Evolutionary conservation across 2,888 invertebrate genomes (phyloP).

Genomic region (Tenthredo scrophulariae): DNA sequence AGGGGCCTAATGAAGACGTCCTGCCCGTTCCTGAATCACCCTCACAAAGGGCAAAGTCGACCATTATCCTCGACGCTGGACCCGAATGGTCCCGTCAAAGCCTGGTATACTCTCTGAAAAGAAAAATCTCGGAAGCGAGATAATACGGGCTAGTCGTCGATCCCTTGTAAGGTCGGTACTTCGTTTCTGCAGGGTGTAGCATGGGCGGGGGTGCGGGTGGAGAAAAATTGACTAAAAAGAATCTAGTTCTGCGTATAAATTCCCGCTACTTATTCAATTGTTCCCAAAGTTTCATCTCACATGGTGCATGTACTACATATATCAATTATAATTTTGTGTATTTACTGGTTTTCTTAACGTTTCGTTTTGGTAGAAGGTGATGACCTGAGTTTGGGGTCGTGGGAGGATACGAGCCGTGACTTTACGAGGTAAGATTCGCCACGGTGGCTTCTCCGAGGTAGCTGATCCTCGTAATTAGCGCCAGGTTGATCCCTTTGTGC

Average conservation of each 20-base stretch:
- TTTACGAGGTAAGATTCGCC: slow-evolving; percentile 59
- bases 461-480: slow-evolving; percentile 71
- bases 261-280: background rate
- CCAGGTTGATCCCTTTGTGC: slow-evolving; percentile 71
- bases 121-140: slow-evolving; percentile 52
- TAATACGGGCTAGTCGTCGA: slow-evolving; percentile 25
- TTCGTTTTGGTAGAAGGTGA: background rate
- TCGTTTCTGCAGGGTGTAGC: background rate
- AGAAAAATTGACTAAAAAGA: background rate
- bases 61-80: slow-evolving; percentile 49
- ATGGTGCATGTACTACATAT: background rate
- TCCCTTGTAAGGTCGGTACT: background rate
- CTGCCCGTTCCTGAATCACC: slow-evolving; percentile 49
- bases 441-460: slow-evolving; percentile 62
- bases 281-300: background rate
- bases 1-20: slow-evolving; percentile 53
- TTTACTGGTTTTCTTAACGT: background rate
- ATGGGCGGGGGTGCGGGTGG: background rate
- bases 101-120: slow-evolving; percentile 37
- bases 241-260: background rate
- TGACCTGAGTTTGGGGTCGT: slow-evolving; percentile 32
- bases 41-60: slow-evolving; percentile 51
- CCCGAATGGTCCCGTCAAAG: slow-evolving; percentile 46
- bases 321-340: background rate
- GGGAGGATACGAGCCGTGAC: slow-evolving; percentile 44